These are phyloP conservation scores for Anhinga anhinga DNA, from an alignment of 2,113 vertebrate genomes.

Conservation along the genomic window DNA sequence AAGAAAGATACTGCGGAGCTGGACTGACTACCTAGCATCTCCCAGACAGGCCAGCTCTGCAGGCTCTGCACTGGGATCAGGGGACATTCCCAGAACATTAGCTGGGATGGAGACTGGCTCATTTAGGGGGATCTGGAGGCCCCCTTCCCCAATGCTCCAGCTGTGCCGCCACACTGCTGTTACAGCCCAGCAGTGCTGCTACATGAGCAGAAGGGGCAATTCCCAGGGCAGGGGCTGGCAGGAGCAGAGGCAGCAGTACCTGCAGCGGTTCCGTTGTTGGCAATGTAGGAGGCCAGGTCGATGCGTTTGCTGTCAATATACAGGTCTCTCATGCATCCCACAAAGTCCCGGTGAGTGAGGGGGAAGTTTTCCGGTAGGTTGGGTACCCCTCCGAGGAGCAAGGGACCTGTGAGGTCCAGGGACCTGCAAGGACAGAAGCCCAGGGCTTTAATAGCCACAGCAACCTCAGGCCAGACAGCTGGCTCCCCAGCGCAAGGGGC, in stretches of 20 bases:
- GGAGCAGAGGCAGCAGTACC: slow-evolving; percentile 69
- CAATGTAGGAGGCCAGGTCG: slow-evolving; percentile 92
- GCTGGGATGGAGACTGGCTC: neutral
- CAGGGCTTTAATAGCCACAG: neutral
- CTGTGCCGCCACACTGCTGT: neutral
- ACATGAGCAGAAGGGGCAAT: neutral
- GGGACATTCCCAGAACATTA: neutral
- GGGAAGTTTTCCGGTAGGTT: slow-evolving; percentile 96
- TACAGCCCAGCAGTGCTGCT: neutral
- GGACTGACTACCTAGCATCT: neutral
- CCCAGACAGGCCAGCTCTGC: neutral
- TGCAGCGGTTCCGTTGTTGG: slow-evolving; percentile 91
- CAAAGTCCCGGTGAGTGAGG: slow-evolving; percentile 88
- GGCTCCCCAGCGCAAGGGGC: neutral
- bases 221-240: neutral
- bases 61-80: neutral
- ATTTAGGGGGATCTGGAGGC: neutral
- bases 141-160: neutral
- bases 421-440: slow-evolving; percentile 76
- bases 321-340: slow-evolving; percentile 95
- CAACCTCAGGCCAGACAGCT: neutral
- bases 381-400: slow-evolving; percentile 95
- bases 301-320: slow-evolving; percentile 90
- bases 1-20: neutral
- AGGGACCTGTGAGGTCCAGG: slow-evolving; percentile 94